Percentiles rank a stretch among this genome's conserved stretches.
Conservation (phyloP, 2,797 vertebrate genomes). For the Catostomus latipinnis region DNA sequence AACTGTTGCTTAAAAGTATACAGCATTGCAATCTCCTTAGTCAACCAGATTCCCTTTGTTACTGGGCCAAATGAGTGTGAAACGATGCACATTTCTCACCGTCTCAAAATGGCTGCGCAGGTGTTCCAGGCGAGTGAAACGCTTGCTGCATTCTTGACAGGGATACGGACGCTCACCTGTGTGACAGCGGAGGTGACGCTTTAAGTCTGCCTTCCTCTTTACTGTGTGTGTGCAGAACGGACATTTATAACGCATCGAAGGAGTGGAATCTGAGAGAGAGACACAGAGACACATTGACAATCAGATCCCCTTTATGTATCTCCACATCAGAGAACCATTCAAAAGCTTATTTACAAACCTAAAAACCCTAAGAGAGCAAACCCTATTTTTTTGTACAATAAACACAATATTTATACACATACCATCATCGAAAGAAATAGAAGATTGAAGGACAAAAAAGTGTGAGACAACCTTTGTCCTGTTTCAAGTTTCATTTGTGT, state of each 20-base stretch:
- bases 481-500: too few species aligned
- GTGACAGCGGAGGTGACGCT: conserved; percentile 95
- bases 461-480: too few species aligned
- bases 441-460: too few species aligned
- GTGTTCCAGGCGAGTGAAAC: conserved; percentile 95
- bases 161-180: conserved; percentile 96
- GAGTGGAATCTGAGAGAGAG: conserved; percentile 82
- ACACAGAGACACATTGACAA: conserved; percentile 24
- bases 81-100: conserved; percentile 68
- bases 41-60: background rate
- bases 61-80: background rate
- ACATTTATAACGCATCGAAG: conserved; percentile 94
- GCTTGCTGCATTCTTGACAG: conserved; percentile 95
- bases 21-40: too few species aligned
- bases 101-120: conserved; percentile 97
- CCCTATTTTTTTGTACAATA: background rate
- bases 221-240: conserved; percentile 97
- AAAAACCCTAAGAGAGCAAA: background rate
- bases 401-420: background rate
- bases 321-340: conserved; percentile 1
- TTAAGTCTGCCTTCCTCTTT: conserved; percentile 93
- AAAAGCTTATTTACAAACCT: background rate
- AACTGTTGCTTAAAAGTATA: too few species aligned
- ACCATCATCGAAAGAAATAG: background rate
- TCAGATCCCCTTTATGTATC: background rate